phyloP scores from a whole-genome alignment of 2,888 invertebrate species.

The Drosophila macrospina region DNA sequence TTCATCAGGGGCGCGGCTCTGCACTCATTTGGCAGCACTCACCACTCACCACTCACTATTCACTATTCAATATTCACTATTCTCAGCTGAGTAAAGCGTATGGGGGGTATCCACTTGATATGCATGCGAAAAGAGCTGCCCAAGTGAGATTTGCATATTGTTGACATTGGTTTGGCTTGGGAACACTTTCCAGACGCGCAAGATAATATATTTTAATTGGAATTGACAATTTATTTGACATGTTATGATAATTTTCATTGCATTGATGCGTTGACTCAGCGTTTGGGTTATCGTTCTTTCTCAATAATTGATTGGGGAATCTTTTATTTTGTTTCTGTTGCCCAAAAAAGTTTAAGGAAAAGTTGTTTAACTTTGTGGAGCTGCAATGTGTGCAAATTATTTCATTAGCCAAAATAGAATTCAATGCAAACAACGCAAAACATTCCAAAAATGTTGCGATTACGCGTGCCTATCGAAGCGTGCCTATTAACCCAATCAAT shows the following conservation, averaged over 20 bases:
- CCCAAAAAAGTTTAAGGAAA: conserved; percentile 14
- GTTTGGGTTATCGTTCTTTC: neutral
- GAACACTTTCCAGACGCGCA: conserved; percentile 32
- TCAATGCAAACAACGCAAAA: conserved; percentile 44
- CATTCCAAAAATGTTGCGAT: conserved; percentile 47
- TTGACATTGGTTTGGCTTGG: conserved; percentile 27
- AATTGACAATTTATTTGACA: conserved; percentile 64
- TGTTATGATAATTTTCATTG: conserved; percentile 30
- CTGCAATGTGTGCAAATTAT: conserved; percentile 69
- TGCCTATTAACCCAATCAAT: conserved; percentile 8
- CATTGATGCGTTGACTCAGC: conserved; percentile 1
- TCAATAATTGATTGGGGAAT: neutral
- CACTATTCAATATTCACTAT: neutral
- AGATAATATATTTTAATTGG: conserved; percentile 59
- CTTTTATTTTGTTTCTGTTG: neutral
- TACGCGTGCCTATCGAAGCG: conserved; percentile 64
- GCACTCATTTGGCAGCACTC: conserved; percentile 38
- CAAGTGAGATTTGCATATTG: conserved; percentile 56
- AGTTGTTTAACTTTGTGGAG: conserved; percentile 7
- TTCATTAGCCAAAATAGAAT: conserved; percentile 53
- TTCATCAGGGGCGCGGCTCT: conserved; percentile 26
- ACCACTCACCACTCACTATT: conserved; percentile 4
- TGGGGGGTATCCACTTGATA: conserved; percentile 43
- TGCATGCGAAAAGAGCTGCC: conserved; percentile 33
- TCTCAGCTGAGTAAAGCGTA: neutral